Conservation (phyloP, 1,140 invertebrate species). For the Sarcophaga bullata region DNA sequence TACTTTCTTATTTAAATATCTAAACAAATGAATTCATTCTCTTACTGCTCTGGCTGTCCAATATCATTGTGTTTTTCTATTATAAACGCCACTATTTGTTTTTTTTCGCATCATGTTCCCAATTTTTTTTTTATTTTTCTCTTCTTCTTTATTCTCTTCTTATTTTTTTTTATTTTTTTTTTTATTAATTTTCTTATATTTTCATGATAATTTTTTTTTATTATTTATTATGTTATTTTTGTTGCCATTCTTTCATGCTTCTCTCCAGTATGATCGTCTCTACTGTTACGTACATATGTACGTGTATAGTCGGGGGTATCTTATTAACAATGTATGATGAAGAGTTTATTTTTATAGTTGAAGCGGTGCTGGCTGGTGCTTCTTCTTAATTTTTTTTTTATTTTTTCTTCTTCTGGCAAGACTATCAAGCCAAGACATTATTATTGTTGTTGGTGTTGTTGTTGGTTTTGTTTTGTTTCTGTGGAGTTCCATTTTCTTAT, state of each 20-base stretch:
- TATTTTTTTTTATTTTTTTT: background rate
- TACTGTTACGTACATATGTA: background rate
- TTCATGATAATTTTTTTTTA: slow-evolving; percentile 4
- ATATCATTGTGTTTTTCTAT: background rate
- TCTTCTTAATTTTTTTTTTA: too few relatives aligned
- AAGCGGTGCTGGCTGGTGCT: background rate
- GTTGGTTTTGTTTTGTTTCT: too few relatives aligned
- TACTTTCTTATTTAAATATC: too few relatives aligned
- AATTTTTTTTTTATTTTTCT: background rate
- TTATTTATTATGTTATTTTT: slow-evolving; percentile 6
- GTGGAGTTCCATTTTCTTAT: background rate
- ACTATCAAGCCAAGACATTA: too few relatives aligned
- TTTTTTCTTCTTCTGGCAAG: too few relatives aligned
- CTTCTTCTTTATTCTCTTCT: background rate
- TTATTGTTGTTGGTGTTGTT: too few relatives aligned
- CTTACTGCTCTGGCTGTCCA: background rate
- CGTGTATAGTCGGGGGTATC: background rate
- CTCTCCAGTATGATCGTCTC: background rate
- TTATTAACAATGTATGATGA: slow-evolving; percentile 11
- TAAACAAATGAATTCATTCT: too few relatives aligned
- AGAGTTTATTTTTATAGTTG: slow-evolving; percentile 1
- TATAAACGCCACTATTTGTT: too few relatives aligned
- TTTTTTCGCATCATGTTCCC: too few relatives aligned
- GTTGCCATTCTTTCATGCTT: background rate
- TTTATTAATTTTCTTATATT: slow-evolving; percentile 5